A percentile compares a stretch with the other conserved stretches of the same genome.
Evolutionary conservation across 2,888 invertebrate species (phyloP).

Genomic region (Esperia sulphurella): DNA sequence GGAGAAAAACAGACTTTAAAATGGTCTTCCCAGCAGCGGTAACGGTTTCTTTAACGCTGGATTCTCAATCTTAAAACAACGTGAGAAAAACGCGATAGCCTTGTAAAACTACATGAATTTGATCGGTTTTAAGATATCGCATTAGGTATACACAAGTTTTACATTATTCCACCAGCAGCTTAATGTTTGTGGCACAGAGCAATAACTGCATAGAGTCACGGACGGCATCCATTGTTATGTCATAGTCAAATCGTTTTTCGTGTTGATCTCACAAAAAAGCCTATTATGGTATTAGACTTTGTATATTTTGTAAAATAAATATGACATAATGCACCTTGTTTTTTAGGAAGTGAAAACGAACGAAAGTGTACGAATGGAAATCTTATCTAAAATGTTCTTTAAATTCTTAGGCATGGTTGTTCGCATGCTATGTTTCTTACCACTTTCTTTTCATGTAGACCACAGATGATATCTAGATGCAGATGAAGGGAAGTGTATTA

Average conservation of each 20-base stretch:
- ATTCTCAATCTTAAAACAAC: neutral
- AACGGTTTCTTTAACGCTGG: neutral
- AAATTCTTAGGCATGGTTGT: too few relatives aligned
- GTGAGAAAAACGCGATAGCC: neutral
- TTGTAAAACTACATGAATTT: neutral
- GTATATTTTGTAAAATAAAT: slow-evolving; percentile 4
- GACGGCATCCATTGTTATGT: slow-evolving; percentile 13
- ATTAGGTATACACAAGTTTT: neutral
- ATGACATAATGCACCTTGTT: too few relatives aligned
- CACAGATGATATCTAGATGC: too few relatives aligned
- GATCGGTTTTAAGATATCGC: neutral
- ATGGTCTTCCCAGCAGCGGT: too few relatives aligned
- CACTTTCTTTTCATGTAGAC: too few relatives aligned
- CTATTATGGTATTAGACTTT: neutral
- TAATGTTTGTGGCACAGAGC: neutral
- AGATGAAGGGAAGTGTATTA: too few relatives aligned
- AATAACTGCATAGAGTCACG: neutral
- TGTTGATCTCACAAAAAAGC: neutral
- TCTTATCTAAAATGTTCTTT: too few relatives aligned
- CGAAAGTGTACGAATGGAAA: too few relatives aligned
- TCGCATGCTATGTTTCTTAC: too few relatives aligned
- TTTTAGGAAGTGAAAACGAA: too few relatives aligned
- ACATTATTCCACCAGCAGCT: too few relatives aligned
- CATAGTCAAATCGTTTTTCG: slow-evolving; percentile 8
- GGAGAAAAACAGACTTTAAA: too few relatives aligned